phyloP scores from a whole-genome alignment of 2,113 vertebrate genomes.

The Sylvia atricapilla region DNA sequence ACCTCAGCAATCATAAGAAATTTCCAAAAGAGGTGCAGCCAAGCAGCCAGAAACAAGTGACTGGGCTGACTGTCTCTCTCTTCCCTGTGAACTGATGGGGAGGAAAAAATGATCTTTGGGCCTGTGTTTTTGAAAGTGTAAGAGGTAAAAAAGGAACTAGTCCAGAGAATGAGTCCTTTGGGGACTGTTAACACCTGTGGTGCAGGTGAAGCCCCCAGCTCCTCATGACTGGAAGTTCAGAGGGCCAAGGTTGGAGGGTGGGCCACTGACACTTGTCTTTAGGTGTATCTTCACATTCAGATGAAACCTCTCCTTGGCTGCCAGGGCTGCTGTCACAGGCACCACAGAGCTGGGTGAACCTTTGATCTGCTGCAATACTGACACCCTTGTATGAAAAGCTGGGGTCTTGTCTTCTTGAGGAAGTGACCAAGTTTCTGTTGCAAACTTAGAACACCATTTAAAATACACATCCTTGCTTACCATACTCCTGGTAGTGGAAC shows the following conservation, averaged over 20 bases:
- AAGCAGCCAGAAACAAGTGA: neutral
- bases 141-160: neutral
- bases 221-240: neutral
- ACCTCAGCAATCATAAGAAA: neutral
- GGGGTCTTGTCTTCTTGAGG: neutral
- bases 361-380: neutral
- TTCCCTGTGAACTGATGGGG: neutral
- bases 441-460: neutral
- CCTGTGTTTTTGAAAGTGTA: neutral
- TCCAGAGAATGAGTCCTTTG: neutral
- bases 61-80: neutral
- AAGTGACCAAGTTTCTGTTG: neutral
- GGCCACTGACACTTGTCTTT: fast-evolving
- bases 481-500: neutral
- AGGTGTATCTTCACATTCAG: neutral
- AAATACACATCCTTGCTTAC: neutral
- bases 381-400: neutral
- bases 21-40: neutral
- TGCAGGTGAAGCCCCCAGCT: neutral
- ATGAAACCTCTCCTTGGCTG: neutral
- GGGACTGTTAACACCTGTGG: neutral
- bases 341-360: neutral
- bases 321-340: neutral
- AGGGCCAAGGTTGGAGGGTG: neutral
- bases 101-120: neutral